These are phyloP conservation scores for Himalopsyche japonica DNA, from an alignment of 2,888 invertebrate genomes.

Conservation along the genomic window DNA sequence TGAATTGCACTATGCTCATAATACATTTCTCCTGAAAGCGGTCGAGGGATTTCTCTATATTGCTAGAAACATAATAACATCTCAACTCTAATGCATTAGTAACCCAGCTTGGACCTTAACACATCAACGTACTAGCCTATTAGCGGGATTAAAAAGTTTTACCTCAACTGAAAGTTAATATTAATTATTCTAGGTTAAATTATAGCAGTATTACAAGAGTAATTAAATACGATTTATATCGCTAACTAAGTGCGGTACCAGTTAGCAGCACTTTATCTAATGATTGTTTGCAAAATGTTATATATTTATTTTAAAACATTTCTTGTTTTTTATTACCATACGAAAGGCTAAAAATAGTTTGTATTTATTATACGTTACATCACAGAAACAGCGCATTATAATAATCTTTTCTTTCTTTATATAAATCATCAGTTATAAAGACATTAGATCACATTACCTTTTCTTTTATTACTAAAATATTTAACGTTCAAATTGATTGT, in stretches of 20 bases:
- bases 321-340: no score
- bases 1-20: neutral
- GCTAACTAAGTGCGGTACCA: neutral
- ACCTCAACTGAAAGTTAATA: neutral
- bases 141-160: neutral
- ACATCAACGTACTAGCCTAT: neutral
- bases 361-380: no score
- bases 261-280: no score
- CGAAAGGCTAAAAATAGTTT: no score
- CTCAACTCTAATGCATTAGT: conserved; percentile 1
- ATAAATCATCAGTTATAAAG: no score
- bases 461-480: no score
- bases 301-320: no score
- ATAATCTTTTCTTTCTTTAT: no score
- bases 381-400: no score
- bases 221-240: neutral
- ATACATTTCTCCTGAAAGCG: neutral
- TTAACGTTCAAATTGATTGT: no score
- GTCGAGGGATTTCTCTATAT: neutral
- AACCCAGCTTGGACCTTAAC: neutral
- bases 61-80: neutral
- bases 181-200: neutral
- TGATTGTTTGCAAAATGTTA: no score
- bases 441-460: no score
- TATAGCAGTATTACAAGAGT: neutral